phyloP scores from a whole-genome alignment of 2,113 vertebrate genomes.

The Hyaena hyaena region DNA sequence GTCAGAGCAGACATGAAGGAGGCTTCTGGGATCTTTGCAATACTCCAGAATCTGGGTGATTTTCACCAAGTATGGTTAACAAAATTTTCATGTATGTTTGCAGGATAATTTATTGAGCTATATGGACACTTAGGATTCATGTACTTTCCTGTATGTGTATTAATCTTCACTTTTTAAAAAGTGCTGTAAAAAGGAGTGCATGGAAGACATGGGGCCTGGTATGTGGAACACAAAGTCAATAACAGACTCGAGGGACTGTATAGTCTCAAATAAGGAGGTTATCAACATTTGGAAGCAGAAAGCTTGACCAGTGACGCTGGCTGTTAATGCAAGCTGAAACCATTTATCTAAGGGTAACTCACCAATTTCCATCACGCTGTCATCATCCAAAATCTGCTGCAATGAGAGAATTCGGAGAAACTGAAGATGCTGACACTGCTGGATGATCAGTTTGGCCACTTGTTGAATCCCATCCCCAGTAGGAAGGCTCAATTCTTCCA shows the following conservation, averaged over 20 bases:
- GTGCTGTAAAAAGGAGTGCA: not conserved
- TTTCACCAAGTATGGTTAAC: not conserved
- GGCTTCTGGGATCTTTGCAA: not conserved
- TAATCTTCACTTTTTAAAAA: not conserved
- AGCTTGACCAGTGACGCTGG: not conserved
- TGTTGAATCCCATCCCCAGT: constrained; percentile 60
- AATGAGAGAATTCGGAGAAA: constrained; percentile 64
- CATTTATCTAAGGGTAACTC: constrained; percentile 12
- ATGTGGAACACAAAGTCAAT: not conserved
- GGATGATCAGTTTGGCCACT: constrained; percentile 60
- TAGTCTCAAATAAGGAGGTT: not conserved
- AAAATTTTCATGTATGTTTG: not conserved
- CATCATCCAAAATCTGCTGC: constrained; percentile 23
- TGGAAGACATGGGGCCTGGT: not conserved
- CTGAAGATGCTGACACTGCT: constrained; percentile 62
- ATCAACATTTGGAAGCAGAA: not conserved
- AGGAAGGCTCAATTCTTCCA: constrained; percentile 77
- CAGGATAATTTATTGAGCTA: not conserved
- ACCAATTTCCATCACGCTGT: constrained; percentile 76
- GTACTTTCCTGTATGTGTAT: not conserved
- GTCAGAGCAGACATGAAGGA: not conserved
- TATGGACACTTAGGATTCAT: not conserved
- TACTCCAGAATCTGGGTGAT: not conserved
- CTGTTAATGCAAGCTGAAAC: not conserved
- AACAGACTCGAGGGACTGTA: not conserved